Conservation (phyloP, 2,888 invertebrate genomes). For the Nemurella pictetii region DNA sequence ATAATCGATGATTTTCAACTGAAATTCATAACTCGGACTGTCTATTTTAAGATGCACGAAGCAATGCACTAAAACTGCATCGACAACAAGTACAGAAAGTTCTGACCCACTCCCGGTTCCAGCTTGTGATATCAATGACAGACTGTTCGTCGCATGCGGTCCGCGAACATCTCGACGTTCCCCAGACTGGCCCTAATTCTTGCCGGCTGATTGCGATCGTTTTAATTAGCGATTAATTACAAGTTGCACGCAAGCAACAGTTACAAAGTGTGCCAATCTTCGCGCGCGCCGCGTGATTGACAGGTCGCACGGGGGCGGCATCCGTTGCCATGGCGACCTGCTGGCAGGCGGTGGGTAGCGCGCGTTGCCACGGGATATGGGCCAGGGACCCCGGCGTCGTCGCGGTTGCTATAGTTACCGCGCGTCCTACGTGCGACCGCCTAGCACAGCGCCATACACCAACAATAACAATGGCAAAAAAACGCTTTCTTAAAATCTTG, state of each 20-base stretch:
- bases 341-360: not conserved
- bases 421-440: not conserved
- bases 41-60: too few relatives aligned
- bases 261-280: not conserved
- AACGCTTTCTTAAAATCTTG: not conserved
- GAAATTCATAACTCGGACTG: too few relatives aligned
- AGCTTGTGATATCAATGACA: too few relatives aligned
- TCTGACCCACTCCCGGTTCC: too few relatives aligned
- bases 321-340: not conserved
- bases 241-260: not conserved
- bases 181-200: not conserved
- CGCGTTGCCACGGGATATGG: not conserved
- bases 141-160: too few relatives aligned
- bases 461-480: not conserved
- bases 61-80: too few relatives aligned
- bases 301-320: not conserved
- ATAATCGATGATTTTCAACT: too few relatives aligned
- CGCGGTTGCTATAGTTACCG: not conserved
- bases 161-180: too few relatives aligned
- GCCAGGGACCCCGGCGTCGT: not conserved
- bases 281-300: not conserved
- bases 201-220: not conserved
- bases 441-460: not conserved
- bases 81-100: too few relatives aligned
- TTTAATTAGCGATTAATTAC: not conserved